Evolutionary conservation across 1,140 invertebrate species (phyloP).

Genomic region (Zaprionus tsacasi): DNA sequence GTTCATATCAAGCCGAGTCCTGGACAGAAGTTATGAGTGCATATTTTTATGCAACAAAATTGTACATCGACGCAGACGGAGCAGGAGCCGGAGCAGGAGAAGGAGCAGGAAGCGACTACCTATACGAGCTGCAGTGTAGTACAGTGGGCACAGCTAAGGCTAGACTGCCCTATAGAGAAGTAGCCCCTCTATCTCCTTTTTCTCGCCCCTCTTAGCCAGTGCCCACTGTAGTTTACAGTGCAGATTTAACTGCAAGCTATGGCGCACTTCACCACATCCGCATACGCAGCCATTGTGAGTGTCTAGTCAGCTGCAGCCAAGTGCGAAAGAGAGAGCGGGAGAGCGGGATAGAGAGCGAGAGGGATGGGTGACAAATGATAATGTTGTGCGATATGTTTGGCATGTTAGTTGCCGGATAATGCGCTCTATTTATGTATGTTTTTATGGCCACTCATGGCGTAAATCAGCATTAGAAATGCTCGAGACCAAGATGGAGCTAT

Average conservation of each 20-base stretch:
- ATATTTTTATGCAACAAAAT: conserved; percentile 64
- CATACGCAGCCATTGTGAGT: conserved; percentile 16
- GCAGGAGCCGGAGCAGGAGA: neutral
- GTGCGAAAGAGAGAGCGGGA: neutral
- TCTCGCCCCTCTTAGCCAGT: neutral
- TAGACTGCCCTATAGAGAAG: too few relatives aligned
- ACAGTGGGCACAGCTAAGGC: neutral
- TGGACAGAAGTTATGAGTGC: conserved; percentile 64
- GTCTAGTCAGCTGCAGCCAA: conserved; percentile 6
- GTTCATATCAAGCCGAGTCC: conserved; percentile 60
- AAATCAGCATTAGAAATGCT: conserved; percentile 46
- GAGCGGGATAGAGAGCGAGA: neutral
- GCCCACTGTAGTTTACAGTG: conserved; percentile 18
- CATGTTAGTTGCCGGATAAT: conserved; percentile 57
- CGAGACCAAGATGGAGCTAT: too few relatives aligned
- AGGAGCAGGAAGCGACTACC: neutral
- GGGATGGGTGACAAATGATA: conserved; percentile 52
- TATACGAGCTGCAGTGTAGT: neutral
- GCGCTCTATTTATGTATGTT: conserved; percentile 43
- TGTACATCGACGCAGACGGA: conserved; percentile 20
- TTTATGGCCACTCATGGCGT: conserved; percentile 45
- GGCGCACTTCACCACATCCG: conserved; percentile 5
- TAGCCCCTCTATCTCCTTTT: neutral
- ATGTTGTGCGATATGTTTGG: conserved; percentile 58
- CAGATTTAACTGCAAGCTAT: conserved; percentile 43